Percentiles rank a stretch among this genome's conserved stretches.
These are phyloP conservation scores for Nymphicus hollandicus DNA, from an alignment of 2,113 vertebrate genomes.

Conservation along the genomic window DNA sequence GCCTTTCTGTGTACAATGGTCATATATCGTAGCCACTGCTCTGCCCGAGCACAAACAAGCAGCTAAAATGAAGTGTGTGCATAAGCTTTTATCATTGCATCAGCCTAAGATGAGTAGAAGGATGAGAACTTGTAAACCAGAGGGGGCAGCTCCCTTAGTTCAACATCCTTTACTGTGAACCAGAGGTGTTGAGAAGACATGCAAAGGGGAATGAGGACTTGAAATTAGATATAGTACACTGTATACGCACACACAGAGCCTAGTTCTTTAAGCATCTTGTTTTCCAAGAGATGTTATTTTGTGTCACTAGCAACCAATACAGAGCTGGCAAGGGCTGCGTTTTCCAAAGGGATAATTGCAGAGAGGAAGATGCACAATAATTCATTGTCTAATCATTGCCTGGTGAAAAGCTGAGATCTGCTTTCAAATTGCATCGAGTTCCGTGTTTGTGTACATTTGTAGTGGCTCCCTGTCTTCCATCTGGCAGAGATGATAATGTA, in stretches of 20 bases:
- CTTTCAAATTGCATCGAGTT: background rate
- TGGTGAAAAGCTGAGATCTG: background rate
- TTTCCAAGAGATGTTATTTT: background rate
- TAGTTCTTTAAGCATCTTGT: background rate
- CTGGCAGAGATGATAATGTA: background rate
- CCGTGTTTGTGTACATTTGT: fast-evolving
- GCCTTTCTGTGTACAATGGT: background rate
- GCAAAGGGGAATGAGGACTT: background rate
- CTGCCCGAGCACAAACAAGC: background rate
- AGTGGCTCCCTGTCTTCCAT: background rate
- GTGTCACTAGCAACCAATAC: background rate
- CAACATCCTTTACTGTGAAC: background rate
- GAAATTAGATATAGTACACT: fast-evolving
- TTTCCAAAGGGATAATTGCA: background rate
- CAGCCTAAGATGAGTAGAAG: background rate
- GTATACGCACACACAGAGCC: background rate
- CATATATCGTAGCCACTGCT: background rate
- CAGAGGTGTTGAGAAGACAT: background rate
- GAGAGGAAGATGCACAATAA: background rate
- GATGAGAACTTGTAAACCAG: background rate
- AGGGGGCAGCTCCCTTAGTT: background rate
- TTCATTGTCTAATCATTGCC: background rate
- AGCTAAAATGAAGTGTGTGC: background rate
- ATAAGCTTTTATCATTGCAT: background rate
- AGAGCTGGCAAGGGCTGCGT: background rate